Base-by-base conservation (phyloP, 1,140 invertebrate species). In the Rhopalosiphum maidis region DNA sequence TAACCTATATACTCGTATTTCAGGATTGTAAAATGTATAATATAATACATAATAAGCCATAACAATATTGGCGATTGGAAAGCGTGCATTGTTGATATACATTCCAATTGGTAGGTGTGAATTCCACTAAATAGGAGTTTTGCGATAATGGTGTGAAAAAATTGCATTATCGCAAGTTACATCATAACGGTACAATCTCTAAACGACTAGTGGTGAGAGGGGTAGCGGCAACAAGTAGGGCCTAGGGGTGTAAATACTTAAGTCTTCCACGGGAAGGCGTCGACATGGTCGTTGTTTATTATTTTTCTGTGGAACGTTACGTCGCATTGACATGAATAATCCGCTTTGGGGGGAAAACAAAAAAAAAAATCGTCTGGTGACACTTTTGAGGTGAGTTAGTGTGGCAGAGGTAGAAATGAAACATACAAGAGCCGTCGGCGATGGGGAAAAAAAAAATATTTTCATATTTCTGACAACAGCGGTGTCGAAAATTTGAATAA, bases 291-390 rank as follows among this genome's bases (percentile, higher is more conserved):
- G 83, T 85, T 25, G 83, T 41, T 85, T 41, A 85, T 41, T 85
- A 41, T 85, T 41, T 85, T 41, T 41, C 21, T 41, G 83, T 41
- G 41, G 41, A 41, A 41, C 8, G 25, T 41, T 41, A 85, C 83
- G 41, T 85, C 23, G 83, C 83, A 41, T 85, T 41, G 83, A 85
- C 83, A 41, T 41, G 83, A 77, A 77, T 85, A 85, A 85, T 85
- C 83, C 83, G 83, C 83, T 85, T 22, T 11, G 41, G 18, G 77
- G 35, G n/a, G 18, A 18, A 9, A 2, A 37, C 5, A 22, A 37
- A 43, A 85, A 37, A 43, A 85, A 85, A 85, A 85, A 41, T 11
- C 41, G 22, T 41, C 43, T 41, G 83, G 41, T 85, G 83, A 41
- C 41, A 43, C 8, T 41, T 37, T 41, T 77, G 60, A 77, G 60